phyloP scores from a whole-genome alignment of 2,797 vertebrate species.

The Sebastes steindachneri region DNA sequence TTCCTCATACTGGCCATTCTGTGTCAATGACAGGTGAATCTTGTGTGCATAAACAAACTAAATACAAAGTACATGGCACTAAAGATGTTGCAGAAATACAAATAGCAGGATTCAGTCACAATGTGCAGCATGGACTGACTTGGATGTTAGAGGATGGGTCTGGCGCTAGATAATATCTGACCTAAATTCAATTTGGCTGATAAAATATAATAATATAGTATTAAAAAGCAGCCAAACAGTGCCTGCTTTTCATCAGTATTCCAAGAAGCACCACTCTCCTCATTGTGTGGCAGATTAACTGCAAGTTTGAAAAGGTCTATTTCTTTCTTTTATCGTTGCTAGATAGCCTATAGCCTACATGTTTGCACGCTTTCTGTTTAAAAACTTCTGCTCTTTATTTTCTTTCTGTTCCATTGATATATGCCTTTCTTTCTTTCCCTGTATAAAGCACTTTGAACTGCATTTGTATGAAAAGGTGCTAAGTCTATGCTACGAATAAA shows the following conservation, averaged over 20 bases:
- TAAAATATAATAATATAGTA: background rate
- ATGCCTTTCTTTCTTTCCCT: background rate
- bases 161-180: background rate
- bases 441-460: background rate
- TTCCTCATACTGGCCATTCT: background rate
- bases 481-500: background rate
- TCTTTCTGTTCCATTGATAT: background rate
- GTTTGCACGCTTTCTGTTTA: background rate
- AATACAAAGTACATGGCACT: background rate
- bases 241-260: constrained; percentile 9
- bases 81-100: background rate
- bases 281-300: constrained; percentile 10
- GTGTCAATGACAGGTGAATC: background rate
- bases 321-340: background rate
- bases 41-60: background rate
- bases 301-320: no score
- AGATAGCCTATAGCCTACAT: background rate
- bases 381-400: background rate
- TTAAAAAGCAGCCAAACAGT: background rate
- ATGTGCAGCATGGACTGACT: background rate
- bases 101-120: background rate
- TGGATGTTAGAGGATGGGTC: background rate
- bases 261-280: background rate
- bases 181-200: background rate
- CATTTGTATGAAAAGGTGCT: background rate